Percentiles rank a stretch among this genome's conserved stretches.
These are phyloP conservation scores for Vulpes vulpes DNA, from an alignment of 2,113 vertebrate genomes.

Conservation along the genomic window DNA sequence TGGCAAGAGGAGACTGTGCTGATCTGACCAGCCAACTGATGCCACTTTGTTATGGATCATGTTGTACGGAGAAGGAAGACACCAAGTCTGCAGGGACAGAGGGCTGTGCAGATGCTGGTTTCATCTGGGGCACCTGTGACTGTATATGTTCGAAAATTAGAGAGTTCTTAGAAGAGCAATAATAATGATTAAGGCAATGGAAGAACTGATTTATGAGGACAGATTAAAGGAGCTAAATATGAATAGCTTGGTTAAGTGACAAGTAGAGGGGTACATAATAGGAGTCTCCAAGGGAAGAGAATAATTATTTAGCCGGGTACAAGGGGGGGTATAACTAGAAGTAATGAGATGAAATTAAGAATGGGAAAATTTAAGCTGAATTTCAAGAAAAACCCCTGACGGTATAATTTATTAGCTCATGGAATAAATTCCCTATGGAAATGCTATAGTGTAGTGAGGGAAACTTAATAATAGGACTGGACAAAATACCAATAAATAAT, in stretches of 20 bases:
- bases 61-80: background rate
- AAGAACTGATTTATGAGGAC: constrained; percentile 81
- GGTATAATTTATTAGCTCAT: constrained; percentile 79
- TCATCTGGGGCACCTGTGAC: constrained; percentile 43
- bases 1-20: background rate
- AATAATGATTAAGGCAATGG: constrained; percentile 80
- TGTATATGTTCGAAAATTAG: constrained; percentile 72
- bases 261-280: constrained; percentile 69
- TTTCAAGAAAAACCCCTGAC: constrained; percentile 77
- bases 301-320: constrained; percentile 69
- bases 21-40: background rate
- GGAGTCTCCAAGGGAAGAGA: constrained; percentile 66
- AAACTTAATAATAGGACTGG: constrained; percentile 72
- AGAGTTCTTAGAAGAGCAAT: constrained; percentile 76
- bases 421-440: constrained; percentile 78
- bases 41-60: background rate
- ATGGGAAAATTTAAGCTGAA: constrained; percentile 80
- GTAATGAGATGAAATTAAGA: constrained; percentile 79
- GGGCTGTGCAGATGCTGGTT: background rate
- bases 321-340: constrained; percentile 66
- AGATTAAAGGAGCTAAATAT: constrained; percentile 80
- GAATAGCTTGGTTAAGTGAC: constrained; percentile 74
- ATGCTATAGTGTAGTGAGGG: constrained; percentile 54
- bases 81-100: background rate
- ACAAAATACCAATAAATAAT: constrained; percentile 80